phyloP scores from a whole-genome alignment of 92 coral and sea anemone genomes.

The Plumapathes pennacea region DNA sequence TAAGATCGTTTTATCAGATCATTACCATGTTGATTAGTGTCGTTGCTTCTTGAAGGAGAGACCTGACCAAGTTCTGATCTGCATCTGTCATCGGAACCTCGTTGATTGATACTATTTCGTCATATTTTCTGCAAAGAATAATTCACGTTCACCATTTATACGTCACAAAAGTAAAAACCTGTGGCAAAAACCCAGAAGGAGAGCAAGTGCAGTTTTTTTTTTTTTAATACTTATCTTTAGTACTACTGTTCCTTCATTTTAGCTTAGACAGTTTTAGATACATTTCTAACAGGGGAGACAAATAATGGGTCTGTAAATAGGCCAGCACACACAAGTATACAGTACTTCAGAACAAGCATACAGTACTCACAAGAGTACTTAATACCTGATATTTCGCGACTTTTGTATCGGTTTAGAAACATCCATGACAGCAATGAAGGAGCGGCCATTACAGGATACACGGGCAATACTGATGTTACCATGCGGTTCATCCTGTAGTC shows the following conservation, averaged over 20 bases:
- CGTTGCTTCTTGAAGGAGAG: constrained; percentile 75
- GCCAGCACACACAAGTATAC: too few relatives aligned
- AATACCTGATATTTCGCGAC: constrained; percentile 67
- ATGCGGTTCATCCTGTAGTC: constrained; percentile 65
- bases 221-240: too few relatives aligned
- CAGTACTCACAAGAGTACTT: too few relatives aligned
- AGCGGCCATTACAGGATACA: constrained; percentile 52
- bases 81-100: constrained; percentile 80
- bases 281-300: too few relatives aligned
- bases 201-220: too few relatives aligned
- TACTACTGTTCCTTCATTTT: too few relatives aligned
- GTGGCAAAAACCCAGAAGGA: too few relatives aligned
- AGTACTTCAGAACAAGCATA: too few relatives aligned
- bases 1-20: background rate
- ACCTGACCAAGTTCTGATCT: constrained; percentile 74
- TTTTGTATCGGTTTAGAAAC: constrained; percentile 58
- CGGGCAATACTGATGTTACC: constrained; percentile 69
- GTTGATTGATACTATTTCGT: constrained; percentile 86
- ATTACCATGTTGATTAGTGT: constrained; percentile 73
- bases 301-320: too few relatives aligned
- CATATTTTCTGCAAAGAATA: constrained; percentile 79
- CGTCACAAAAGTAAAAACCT: too few relatives aligned
- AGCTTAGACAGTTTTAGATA: too few relatives aligned
- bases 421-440: constrained; percentile 68
- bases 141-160: too few relatives aligned